Conservation (phyloP, 2,888 invertebrate species). For the Cremastobaeus sp. region DNA sequence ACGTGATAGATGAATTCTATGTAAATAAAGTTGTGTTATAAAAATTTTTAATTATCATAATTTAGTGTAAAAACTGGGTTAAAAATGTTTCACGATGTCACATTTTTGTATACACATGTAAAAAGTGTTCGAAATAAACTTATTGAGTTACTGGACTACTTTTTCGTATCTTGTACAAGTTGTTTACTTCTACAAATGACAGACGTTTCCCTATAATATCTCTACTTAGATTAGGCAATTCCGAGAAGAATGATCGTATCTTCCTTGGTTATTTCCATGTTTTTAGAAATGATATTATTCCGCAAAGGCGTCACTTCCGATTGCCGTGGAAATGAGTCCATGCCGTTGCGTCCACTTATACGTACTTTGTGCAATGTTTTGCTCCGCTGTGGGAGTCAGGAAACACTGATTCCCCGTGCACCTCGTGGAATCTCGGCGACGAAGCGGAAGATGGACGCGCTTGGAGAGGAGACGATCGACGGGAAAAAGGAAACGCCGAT, state of each 20-base stretch:
- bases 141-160: too few relatives aligned
- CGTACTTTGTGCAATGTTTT: conserved; percentile 24
- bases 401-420: conserved; percentile 8
- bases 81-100: too few relatives aligned
- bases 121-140: too few relatives aligned
- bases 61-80: too few relatives aligned
- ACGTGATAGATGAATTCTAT: conserved; percentile 15
- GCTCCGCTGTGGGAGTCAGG: neutral
- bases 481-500: conserved; percentile 34
- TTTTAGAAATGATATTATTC: conserved; percentile 3
- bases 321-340: neutral
- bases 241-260: too few relatives aligned
- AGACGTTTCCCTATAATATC: too few relatives aligned
- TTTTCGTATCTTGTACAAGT: too few relatives aligned
- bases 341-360: conserved; percentile 16
- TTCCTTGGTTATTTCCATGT: neutral
- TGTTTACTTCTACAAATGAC: too few relatives aligned
- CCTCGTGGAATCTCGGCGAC: conserved; percentile 20
- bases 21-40: conserved; percentile 10
- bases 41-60: neutral
- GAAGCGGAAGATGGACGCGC: conserved; percentile 42
- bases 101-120: too few relatives aligned
- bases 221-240: too few relatives aligned
- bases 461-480: conserved; percentile 2
- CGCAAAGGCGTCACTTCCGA: conserved; percentile 39